Percentiles rank a stretch among this genome's conserved stretches.
Conservation (phyloP, 2,888 invertebrate genomes). For the Cantharis rustica region DNA sequence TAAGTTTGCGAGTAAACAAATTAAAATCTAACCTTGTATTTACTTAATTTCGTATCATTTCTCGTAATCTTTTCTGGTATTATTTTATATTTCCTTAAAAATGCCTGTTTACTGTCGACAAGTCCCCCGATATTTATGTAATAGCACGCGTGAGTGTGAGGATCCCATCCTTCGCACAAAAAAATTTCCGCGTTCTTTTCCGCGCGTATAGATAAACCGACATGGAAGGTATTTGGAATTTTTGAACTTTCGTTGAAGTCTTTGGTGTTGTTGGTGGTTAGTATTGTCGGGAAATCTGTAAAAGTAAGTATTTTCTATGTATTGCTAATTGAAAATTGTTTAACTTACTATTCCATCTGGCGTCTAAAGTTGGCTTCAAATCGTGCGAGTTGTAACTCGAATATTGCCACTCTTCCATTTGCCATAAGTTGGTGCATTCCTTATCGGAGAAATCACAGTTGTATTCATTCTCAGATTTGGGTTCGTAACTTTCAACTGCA, state of each 20-base stretch:
- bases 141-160: slow-evolving; percentile 47
- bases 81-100: slow-evolving; percentile 37
- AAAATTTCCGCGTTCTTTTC: slow-evolving; percentile 44
- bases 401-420: slow-evolving; percentile 45
- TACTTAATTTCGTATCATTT: slow-evolving; percentile 27
- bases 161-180: slow-evolving; percentile 48
- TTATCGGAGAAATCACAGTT: slow-evolving; percentile 47
- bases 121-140: slow-evolving; percentile 41
- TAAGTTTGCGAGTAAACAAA: not conserved
- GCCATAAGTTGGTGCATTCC: slow-evolving; percentile 45
- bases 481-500: slow-evolving; percentile 42
- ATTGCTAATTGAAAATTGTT: not conserved
- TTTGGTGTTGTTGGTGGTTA: slow-evolving; percentile 41
- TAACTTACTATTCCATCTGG: slow-evolving; percentile 49
- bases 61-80: slow-evolving; percentile 36
- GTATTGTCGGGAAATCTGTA: slow-evolving; percentile 46
- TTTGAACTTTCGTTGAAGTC: slow-evolving; percentile 42
- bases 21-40: slow-evolving; percentile 31
- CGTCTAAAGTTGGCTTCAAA: slow-evolving; percentile 44
- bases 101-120: slow-evolving; percentile 37
- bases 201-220: slow-evolving; percentile 47
- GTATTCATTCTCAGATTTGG: slow-evolving; percentile 42
- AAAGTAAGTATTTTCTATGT: slow-evolving; percentile 4
- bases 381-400: slow-evolving; percentile 42
- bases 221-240: slow-evolving; percentile 39